A percentile compares a stretch with the other conserved stretches of the same genome.
Conservation (phyloP, 1,140 invertebrate species). For the Apocrypta bakeri region DNA sequence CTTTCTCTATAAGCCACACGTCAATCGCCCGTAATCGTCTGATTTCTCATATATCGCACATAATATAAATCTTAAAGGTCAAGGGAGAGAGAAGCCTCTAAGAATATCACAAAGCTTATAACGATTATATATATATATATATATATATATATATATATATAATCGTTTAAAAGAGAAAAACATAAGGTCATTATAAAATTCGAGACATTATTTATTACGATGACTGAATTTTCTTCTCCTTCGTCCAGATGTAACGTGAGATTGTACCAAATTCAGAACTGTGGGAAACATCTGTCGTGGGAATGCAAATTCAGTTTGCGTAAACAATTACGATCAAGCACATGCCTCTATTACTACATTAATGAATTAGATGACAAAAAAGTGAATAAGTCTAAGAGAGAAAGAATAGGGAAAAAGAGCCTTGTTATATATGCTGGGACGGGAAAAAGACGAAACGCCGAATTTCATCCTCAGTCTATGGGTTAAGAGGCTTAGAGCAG, state of each 20-base stretch:
- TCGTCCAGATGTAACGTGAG: no score
- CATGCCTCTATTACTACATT: neutral
- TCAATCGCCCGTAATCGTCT: conserved; percentile 25
- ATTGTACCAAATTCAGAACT: no score
- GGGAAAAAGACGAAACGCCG: conserved; percentile 52
- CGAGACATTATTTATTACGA: neutral
- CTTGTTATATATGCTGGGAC: neutral
- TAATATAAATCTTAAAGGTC: neutral
- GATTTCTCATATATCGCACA: conserved; percentile 1
- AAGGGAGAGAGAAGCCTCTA: conserved; percentile 8
- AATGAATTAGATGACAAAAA: neutral
- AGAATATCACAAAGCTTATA: neutral
- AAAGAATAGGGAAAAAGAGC: neutral
- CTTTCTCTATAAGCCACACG: conserved; percentile 5
- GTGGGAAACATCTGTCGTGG: no score
- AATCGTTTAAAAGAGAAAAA: neutral
- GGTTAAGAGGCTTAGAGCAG: conserved; percentile 61
- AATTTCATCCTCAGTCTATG: conserved; percentile 53
- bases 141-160: neutral
- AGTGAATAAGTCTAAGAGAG: neutral
- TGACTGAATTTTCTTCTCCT: neutral
- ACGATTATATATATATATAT: neutral
- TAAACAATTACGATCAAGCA: no score
- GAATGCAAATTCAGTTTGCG: no score
- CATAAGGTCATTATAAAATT: neutral